Base-by-base conservation (phyloP, 2,797 vertebrate genomes). In the Eurystomus glaucurus region DNA sequence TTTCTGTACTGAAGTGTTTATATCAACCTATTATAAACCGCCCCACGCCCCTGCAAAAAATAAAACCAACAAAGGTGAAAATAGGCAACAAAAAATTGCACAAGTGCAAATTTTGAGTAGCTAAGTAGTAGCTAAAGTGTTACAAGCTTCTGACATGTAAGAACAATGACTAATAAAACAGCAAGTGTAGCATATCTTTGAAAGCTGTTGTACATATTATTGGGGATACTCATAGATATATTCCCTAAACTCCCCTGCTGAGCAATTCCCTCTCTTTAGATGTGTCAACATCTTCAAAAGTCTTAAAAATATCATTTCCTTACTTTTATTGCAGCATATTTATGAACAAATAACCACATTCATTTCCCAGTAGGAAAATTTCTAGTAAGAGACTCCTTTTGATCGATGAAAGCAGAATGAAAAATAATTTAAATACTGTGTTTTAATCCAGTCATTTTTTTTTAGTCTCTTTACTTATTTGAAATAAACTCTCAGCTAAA, bases 281-380 rank as follows among this genome's bases (percentile, higher is more conserved):
- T 78, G 57, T 58, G 46, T 66, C 77, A 81, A 41, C 46, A 76
- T 82, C 61, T 90, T 92, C 7, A 10, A 76, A 71, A 20, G 9
- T 72, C 55, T 85, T 88, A 77, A 88, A 92, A 90, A 88, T 48
- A 76, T 65, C 1, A 77, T 61, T 96, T 89, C 33, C 26, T 92
- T 70, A 65, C 21, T 78, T 97, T 94, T 81, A 97, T 88, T 89
- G 48, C 15, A 75, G 20, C 13, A 41, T 85, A 93, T 91, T 87
- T 96, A 74, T 1, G 2, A 91, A 92, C 21, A 94, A 90, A 91
- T 51, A 90, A 65, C 12, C 1, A 5, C 29, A 45, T 87, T 86
- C 31, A 57, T 85, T 84, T 97, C 71, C 83, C 75, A 74, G 28
- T 45, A 84, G 68, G 28, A 88, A 78, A 92, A 82, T 82, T 95